Percentiles rank a stretch among this genome's conserved stretches.
These are phyloP conservation scores for Lasioglossum albipes DNA, from an alignment of 1,140 invertebrate genomes.

Conservation along the genomic window DNA sequence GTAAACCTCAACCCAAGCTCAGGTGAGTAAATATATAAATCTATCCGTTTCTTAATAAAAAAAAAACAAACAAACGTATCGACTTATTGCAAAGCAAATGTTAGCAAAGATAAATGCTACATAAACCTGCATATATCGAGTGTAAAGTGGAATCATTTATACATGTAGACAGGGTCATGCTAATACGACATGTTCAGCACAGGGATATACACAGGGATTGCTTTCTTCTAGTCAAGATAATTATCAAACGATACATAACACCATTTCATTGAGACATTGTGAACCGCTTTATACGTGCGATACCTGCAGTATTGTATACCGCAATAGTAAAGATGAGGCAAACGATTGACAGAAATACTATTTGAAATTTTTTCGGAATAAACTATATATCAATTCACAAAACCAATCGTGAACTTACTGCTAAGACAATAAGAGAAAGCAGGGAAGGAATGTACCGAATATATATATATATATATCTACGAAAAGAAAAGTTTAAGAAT, in stretches of 20 bases:
- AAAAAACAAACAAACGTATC: constrained; percentile 33
- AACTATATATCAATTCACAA: background rate
- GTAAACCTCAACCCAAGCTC: constrained; percentile 73
- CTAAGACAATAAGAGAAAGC: constrained; percentile 11
- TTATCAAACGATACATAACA: background rate
- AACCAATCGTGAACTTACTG: constrained; percentile 26
- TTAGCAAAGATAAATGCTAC: constrained; percentile 37
- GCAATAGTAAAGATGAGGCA: constrained; percentile 19
- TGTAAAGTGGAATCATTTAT: constrained; percentile 45
- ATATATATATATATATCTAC: too few species aligned
- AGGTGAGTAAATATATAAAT: constrained; percentile 77
- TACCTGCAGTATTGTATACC: constrained; percentile 38
- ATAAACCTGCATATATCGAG: constrained; percentile 63
- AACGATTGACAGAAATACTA: constrained; percentile 1
- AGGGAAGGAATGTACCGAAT: constrained; percentile 26
- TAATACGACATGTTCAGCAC: constrained; percentile 1
- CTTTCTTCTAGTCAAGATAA: too few species aligned
- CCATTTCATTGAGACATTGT: background rate
- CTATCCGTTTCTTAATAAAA: constrained; percentile 69
- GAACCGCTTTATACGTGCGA: constrained; percentile 49
- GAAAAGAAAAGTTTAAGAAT: constrained; percentile 20
- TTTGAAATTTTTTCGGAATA: constrained; percentile 22
- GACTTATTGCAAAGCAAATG: constrained; percentile 36
- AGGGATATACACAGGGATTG: background rate
- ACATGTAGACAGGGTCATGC: background rate